Conservation (phyloP, 2,888 invertebrate species). For the Neoaliturus tenellus region DNA sequence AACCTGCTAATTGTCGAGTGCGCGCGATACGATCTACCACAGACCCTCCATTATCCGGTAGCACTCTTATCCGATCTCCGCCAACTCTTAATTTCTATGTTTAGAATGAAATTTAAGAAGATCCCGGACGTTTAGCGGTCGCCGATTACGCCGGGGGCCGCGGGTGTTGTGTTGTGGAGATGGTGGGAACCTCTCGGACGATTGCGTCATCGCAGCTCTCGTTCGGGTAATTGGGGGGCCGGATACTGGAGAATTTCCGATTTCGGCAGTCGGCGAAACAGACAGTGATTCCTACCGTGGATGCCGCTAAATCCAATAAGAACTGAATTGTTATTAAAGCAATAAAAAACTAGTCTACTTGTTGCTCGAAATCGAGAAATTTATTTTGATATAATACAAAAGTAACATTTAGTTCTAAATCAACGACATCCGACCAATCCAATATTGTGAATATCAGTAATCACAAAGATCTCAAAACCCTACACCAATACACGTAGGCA, state of each 20-base stretch:
- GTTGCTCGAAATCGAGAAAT: no score
- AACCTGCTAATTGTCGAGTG: constrained; percentile 30
- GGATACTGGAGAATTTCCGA: background rate
- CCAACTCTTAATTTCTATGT: constrained; percentile 56
- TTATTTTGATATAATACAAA: no score
- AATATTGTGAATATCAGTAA: no score
- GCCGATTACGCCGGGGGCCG: constrained; percentile 25
- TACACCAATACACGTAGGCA: no score
- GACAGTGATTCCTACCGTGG: background rate
- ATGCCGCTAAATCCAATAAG: background rate
- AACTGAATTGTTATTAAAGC: background rate
- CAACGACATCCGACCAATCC: no score
- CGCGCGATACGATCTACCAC: constrained; percentile 8
- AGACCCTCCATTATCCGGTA: constrained; percentile 42
- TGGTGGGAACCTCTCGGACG: constrained; percentile 31
- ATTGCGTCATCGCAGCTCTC: constrained; percentile 27
- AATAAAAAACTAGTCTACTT: no score
- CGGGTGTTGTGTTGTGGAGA: background rate
- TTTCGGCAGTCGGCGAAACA: constrained; percentile 11
- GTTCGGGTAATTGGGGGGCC: constrained; percentile 15
- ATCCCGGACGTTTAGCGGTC: constrained; percentile 39
- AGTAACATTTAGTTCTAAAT: no score
- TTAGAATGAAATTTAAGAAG: constrained; percentile 52
- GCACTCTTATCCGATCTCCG: constrained; percentile 52
- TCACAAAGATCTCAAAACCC: no score